A percentile compares a stretch with the other conserved stretches of the same genome.
Conservation (phyloP, 2,888 invertebrate species). For the Pinctada fucata region DNA sequence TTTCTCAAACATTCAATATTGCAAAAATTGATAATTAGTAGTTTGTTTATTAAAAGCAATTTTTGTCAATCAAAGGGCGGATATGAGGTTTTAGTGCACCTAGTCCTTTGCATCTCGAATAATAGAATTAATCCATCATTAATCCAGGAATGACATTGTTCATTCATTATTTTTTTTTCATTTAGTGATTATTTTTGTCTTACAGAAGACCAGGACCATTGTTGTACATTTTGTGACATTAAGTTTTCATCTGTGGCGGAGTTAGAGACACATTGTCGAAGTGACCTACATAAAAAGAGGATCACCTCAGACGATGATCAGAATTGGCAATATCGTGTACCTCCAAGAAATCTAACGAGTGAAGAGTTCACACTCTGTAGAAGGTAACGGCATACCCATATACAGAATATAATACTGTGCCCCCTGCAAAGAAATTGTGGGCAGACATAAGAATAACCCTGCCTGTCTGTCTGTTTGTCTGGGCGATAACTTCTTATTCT, state of each 20-base stretch:
- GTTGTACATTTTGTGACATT: constrained; percentile 65
- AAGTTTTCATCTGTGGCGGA: constrained; percentile 64
- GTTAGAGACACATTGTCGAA: constrained; percentile 69
- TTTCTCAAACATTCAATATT: no score
- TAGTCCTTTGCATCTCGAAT: no score
- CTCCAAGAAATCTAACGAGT: constrained; percentile 83
- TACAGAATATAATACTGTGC: neutral
- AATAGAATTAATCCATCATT: no score
- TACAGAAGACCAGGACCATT: constrained; percentile 31
- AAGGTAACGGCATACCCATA: constrained; percentile 76
- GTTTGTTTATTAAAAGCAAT: no score
- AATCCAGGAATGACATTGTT: no score
- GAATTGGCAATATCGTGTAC: constrained; percentile 81
- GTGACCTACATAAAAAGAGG: constrained; percentile 80
- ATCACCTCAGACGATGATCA: constrained; percentile 83
- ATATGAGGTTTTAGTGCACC: no score
- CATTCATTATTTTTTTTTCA: no score
- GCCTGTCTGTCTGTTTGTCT: neutral
- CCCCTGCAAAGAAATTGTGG: neutral
- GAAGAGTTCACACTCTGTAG: constrained; percentile 84
- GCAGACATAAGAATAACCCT: neutral
- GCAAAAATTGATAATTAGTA: no score
- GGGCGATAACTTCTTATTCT: neutral
- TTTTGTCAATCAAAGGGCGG: no score
- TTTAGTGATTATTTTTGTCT: neutral